Evolutionary conservation across 2,888 invertebrate species (phyloP).

Genomic region (Dynastes tityus): DNA sequence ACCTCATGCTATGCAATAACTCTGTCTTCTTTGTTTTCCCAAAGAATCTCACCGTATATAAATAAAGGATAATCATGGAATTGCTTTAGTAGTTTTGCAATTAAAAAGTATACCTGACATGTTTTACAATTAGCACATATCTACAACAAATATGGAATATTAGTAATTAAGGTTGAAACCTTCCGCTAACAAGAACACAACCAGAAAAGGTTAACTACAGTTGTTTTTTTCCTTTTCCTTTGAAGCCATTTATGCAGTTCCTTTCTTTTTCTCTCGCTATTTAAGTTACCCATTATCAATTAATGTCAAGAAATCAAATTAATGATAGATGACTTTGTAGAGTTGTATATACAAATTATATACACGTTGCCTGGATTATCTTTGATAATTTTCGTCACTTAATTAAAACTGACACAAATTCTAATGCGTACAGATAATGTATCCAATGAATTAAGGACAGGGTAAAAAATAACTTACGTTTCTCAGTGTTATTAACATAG

Average conservation of each 20-base stretch:
- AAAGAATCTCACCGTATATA: too few species aligned
- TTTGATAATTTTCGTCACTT: conserved; percentile 14
- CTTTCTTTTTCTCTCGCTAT: conserved; percentile 7
- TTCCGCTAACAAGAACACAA: neutral
- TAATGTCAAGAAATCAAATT: conserved; percentile 26
- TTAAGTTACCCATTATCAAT: conserved; percentile 16
- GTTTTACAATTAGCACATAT: too few species aligned
- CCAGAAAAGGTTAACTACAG: neutral
- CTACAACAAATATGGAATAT: neutral
- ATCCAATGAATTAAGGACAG: neutral
- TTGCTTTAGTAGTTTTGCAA: too few species aligned
- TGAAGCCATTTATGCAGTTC: neutral
- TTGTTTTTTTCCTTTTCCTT: neutral
- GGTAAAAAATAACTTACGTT: neutral
- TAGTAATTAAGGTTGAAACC: conserved; percentile 12
- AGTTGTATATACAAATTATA: neutral
- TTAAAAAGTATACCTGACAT: too few species aligned
- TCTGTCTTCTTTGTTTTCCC: too few species aligned
- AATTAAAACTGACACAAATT: conserved; percentile 28
- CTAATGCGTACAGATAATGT: conserved; percentile 11
- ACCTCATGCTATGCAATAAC: too few species aligned
- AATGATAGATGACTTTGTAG: conserved; percentile 25
- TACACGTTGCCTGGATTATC: neutral
- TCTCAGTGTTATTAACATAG: neutral
- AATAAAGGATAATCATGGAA: too few species aligned